A percentile compares a stretch with the other conserved stretches of the same genome.
Evolutionary conservation across 2,113 vertebrate species (phyloP).

Genomic region (Perccottus glenii): DNA sequence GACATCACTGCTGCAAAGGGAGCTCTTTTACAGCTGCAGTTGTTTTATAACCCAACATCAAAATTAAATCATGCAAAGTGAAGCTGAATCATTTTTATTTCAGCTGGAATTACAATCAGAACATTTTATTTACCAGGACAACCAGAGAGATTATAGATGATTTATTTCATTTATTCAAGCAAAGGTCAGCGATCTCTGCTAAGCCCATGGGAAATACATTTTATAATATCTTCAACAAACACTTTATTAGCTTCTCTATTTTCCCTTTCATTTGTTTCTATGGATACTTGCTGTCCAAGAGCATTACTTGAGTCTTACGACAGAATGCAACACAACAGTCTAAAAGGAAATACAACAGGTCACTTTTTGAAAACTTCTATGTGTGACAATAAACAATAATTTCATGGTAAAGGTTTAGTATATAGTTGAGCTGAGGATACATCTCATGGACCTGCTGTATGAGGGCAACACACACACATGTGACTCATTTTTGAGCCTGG

Average conservation of each 20-base stretch:
- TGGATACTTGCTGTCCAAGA: no score
- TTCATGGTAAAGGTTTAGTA: no score
- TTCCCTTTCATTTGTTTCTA: no score
- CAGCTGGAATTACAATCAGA: conserved; percentile 7
- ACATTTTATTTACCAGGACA: background rate
- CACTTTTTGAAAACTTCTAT: no score
- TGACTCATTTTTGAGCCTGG: conserved; percentile 24
- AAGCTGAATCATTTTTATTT: conserved; percentile 11
- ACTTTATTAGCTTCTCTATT: no score
- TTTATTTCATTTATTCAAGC: background rate
- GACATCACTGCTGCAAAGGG: conserved; percentile 43
- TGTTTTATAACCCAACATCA: conserved; percentile 22
- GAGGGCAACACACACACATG: conserved; percentile 1
- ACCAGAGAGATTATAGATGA: conserved; percentile 7
- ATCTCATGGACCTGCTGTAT: conserved; percentile 15
- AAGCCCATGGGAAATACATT: no score
- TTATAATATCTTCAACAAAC: no score
- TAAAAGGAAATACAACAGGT: no score
- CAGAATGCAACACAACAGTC: no score
- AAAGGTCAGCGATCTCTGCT: background rate
- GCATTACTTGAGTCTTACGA: no score
- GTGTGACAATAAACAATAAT: no score
- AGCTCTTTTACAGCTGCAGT: conserved; percentile 34
- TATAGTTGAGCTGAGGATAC: background rate
- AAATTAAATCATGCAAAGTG: conserved; percentile 26